phyloP scores from a whole-genome alignment of 2,888 invertebrate species.

The Gerris lacustris region DNA sequence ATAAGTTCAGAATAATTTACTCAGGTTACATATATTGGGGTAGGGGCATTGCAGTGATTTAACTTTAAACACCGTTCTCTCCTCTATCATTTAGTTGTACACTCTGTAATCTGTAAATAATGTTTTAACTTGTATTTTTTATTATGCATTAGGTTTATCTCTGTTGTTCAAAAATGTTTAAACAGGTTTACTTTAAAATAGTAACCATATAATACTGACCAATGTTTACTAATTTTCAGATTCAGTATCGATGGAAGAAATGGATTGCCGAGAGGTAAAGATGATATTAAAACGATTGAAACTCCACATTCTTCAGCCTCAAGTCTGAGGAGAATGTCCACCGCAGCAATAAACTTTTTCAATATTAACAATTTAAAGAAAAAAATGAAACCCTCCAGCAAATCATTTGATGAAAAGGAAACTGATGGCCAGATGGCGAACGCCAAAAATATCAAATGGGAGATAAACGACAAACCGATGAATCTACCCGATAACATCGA shows the following conservation, averaged over 20 bases:
- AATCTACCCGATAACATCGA: not conserved
- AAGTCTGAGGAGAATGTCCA: constrained; percentile 30
- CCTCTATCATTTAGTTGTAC: too few species aligned
- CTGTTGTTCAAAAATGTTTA: too few species aligned
- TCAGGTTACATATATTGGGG: too few species aligned
- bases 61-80: too few species aligned
- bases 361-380: constrained; percentile 17
- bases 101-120: too few species aligned
- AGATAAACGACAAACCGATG: not conserved
- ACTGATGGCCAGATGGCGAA: not conserved
- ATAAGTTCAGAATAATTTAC: too few species aligned
- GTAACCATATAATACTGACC: too few species aligned
- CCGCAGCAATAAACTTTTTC: constrained; percentile 31
- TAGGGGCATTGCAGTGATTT: too few species aligned
- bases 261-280: constrained; percentile 10
- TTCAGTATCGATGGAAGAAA: constrained; percentile 19
- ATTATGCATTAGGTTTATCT: too few species aligned
- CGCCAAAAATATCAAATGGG: not conserved
- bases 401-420: constrained; percentile 11
- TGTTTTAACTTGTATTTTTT: too few species aligned
- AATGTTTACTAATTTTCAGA: not conserved
- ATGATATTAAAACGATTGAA: not conserved
- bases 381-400: constrained; percentile 8
- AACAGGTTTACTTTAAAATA: too few species aligned
- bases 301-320: constrained; percentile 14